Evolutionary conservation across 1,140 invertebrate genomes (phyloP).

Genomic region (Carposina sasakii): DNA sequence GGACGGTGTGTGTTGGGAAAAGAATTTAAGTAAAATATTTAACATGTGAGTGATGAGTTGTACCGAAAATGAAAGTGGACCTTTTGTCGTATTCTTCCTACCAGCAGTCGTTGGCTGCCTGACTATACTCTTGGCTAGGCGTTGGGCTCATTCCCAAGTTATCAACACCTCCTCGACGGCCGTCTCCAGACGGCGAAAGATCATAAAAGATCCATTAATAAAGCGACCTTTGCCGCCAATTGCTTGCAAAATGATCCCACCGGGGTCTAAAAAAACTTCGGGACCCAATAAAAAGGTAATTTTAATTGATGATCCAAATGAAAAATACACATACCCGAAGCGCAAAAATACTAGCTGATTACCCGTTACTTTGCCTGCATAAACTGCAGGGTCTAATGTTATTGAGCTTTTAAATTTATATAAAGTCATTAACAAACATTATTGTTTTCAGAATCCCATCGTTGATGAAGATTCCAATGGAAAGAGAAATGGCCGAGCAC

Average conservation of each 20-base stretch:
- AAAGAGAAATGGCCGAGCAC: conserved; percentile 34
- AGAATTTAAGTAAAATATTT: too few relatives aligned
- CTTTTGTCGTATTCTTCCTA: conserved; percentile 71
- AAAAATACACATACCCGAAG: too few relatives aligned
- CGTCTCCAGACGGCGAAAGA: conserved; percentile 65
- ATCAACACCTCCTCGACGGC: conserved; percentile 60
- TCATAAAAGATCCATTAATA: conserved; percentile 65
- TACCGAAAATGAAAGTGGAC: conserved; percentile 71
- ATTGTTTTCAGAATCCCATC: conserved; percentile 32
- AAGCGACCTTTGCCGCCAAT: conserved; percentile 57
- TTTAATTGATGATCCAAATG: too few relatives aligned
- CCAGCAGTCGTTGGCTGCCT: conserved; percentile 66
- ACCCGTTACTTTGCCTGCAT: neutral
- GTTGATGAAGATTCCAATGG: conserved; percentile 46
- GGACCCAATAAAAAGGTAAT: conserved; percentile 48
- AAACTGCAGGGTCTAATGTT: neutral
- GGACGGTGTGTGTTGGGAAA: too few relatives aligned
- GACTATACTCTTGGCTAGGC: conserved; percentile 65
- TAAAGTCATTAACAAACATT: neutral
- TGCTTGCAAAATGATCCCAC: conserved; percentile 57
- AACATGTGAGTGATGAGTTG: conserved; percentile 73
- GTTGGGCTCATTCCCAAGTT: conserved; percentile 64
- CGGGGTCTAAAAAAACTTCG: conserved; percentile 44
- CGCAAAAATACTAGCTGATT: too few relatives aligned
- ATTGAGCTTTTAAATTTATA: neutral